Base-by-base conservation (phyloP, 2,888 invertebrate genomes). In the Cheilosia vulpina region DNA sequence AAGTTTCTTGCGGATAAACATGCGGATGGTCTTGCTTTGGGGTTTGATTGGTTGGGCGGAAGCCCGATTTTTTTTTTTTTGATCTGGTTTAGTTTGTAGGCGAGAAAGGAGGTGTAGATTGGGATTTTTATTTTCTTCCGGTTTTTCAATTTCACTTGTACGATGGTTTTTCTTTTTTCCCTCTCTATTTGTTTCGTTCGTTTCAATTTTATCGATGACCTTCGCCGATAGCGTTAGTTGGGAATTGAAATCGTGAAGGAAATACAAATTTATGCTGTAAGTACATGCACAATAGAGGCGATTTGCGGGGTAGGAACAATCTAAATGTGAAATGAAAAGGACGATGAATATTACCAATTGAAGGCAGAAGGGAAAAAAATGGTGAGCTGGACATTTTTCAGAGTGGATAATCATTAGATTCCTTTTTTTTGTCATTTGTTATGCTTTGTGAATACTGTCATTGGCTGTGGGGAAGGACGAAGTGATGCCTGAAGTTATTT, bases 201-300 rank as follows among this genome's bases (percentile, higher is more conserved):
- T 84, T 76, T 80, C 80, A 73, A 79, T 79, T 80, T 71, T 72
- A 71, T 69, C 69, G 66, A 76, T 85, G 65, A 80, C 73, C 83
- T 77, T 68, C 50, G 72, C 57, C 78, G 78, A 83, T 76, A 77
- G 82, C 77, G 57, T 63, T 72, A 62, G 82, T 66, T 66, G 71
- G 43, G 82, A 76, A 82, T 82, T 82, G 82, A 69, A 82, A 82
- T 82, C 82, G 82, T 82, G 82, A 69, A 77, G 53, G 50, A 71
- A 82, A 82, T 82, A 82, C 72, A 76, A 77, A 82, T 55, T 82
- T 63, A 45, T 81, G n/a, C 47, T 66, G 63, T 50, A 24, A 19
- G 53, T 63, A 69, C 21, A 38, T 38, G n/a, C 3, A 17, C 45
- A 27, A 27, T 13, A 19, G 47, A 7, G 45, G 69, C 53, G 58